These are phyloP conservation scores for Mesoligia furuncula DNA, from an alignment of 2,888 invertebrate species.

Conservation along the genomic window DNA sequence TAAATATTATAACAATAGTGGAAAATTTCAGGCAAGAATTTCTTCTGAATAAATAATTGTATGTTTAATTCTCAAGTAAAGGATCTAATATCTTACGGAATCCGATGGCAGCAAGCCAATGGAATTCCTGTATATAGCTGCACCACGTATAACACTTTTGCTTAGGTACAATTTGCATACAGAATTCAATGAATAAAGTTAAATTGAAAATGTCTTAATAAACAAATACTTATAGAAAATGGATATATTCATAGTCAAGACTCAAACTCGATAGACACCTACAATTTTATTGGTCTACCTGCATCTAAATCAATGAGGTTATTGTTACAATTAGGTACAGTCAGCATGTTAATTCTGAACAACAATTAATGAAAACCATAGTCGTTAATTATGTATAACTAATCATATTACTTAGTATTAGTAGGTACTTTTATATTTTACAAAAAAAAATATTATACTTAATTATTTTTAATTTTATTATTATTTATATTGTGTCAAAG, in stretches of 20 bases:
- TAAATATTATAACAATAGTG: neutral
- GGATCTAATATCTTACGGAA: neutral
- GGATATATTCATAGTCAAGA: neutral
- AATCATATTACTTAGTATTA: no score
- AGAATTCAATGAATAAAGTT: constrained; percentile 17
- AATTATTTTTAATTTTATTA: no score
- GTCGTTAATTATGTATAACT: no score
- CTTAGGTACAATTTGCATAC: constrained; percentile 18
- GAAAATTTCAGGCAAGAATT: neutral
- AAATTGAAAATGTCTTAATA: constrained; percentile 31
- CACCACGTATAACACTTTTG: constrained; percentile 1
- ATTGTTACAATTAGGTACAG: constrained; percentile 5
- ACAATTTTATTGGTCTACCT: constrained; percentile 10
- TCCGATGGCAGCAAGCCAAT: constrained; percentile 28
- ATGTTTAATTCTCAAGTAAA: neutral
- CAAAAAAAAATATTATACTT: no score
- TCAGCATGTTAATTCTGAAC: neutral
- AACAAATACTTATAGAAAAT: constrained; percentile 8
- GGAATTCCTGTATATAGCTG: constrained; percentile 1
- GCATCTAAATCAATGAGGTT: constrained; percentile 6
- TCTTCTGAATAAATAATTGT: neutral
- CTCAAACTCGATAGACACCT: neutral
- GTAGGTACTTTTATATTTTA: no score
- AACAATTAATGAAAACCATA: no score
- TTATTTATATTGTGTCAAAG: no score